Base-by-base conservation (phyloP, 1,140 invertebrate species). In the Steinernema khuongi region DNA sequence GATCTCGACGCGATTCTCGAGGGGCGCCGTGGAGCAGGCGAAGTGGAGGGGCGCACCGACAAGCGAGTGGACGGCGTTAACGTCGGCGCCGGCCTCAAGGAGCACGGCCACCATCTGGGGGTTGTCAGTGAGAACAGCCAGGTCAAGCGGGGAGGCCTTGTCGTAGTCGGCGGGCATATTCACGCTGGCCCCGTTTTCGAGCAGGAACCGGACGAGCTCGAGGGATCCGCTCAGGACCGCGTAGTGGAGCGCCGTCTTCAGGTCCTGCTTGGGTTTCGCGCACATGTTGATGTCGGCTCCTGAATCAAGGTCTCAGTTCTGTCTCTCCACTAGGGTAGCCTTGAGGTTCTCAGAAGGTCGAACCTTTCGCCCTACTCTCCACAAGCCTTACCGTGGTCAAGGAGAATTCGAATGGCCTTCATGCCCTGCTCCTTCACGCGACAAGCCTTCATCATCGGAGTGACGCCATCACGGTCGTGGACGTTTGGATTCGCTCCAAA, bases 41-140 rank as follows among this genome's bases (percentile, higher is more conserved):
- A 79, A 44, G 72, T 79, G 78, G n/a, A 79, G 77, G 22, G 79
- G 60, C 0, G 78, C 69, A 11, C 78, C 78, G 67, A 79, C 79
- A 19, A 73, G 67, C 4, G 77, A 73, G 44, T 79, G 75, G 22
- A 76, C 68, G 4, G 77, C 74, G 68, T 79, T 79, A 26, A 71
- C 60, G 36, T 73, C 60, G 17, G 78, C 78, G 22, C 78, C 78
- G 14, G 71, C 71, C 11, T 76, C 71, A 17, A 79, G 17, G 28
- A 79, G 11, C 31, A 76, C 50, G 30, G 30, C 11, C 11, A 79
- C 19, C n/a, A 79, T 36, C 2, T 75, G 30, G 19, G 74, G 69
- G 31, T 79, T 72, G 66, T 79, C 77, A 29, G 75, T 79, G 67
- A 79, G 43, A 2, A 79, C 77, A 41, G 78, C 78, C 36, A 79